Percentiles rank a stretch among this genome's conserved stretches.
Evolutionary conservation across 2,888 invertebrate species (phyloP).

Genomic region (Athalia circularis): DNA sequence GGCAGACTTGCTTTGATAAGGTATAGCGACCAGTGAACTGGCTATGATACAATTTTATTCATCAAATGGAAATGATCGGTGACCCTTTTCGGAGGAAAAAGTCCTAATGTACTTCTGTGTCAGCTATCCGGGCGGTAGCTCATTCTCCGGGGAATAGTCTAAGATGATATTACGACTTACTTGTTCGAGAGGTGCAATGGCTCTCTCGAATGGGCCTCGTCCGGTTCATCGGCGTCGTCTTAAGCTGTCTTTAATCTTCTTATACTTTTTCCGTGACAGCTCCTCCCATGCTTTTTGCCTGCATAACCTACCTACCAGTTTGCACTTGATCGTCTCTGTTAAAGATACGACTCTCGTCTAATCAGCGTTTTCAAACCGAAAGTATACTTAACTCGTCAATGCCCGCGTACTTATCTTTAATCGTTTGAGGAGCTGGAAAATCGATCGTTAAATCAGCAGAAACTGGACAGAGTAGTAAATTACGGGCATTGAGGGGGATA

Average conservation of each 20-base stretch:
- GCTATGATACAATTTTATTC: conserved; percentile 28
- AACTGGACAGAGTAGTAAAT: conserved; percentile 21
- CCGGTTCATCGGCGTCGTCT: conserved; percentile 32
- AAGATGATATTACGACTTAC: conserved; percentile 26
- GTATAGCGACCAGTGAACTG: conserved; percentile 7
- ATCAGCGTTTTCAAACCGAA: conserved; percentile 38
- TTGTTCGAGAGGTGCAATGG: conserved; percentile 36
- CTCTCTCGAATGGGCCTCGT: conserved; percentile 31
- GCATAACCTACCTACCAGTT: conserved; percentile 12
- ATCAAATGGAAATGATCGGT: conserved; percentile 25
- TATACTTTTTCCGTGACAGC: conserved; percentile 18
- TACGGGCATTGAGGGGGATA: neutral
- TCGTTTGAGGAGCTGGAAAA: conserved; percentile 17
- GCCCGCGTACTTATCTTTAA: conserved; percentile 35
- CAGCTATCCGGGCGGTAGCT: neutral
- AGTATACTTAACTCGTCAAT: conserved; percentile 40
- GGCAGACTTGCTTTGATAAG: conserved; percentile 21
- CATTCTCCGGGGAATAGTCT: neutral
- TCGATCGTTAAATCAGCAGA: conserved; percentile 39
- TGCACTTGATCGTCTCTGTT: conserved; percentile 23
- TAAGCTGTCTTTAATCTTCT: conserved; percentile 38
- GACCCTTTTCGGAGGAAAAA: conserved; percentile 4
- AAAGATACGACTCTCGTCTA: conserved; percentile 34
- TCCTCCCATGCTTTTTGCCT: conserved; percentile 26
- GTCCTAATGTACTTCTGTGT: neutral